Evolutionary conservation across 2,113 vertebrate species (phyloP), one percentile per base, ranked within the genome.

Genomic region (Chinchilla lanigera): DNA sequence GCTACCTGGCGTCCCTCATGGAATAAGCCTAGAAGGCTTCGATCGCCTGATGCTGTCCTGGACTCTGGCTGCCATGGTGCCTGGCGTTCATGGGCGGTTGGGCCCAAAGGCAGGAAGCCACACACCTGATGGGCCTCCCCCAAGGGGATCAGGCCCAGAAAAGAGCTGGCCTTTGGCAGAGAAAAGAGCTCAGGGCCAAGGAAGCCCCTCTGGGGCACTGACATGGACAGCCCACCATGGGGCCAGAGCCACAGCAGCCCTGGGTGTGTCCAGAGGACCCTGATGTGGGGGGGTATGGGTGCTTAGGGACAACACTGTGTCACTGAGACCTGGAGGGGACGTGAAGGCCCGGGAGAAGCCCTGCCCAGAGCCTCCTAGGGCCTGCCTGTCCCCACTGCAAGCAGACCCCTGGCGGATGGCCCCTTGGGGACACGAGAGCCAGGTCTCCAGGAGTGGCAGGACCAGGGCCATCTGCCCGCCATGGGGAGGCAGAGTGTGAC

Each of bases 181-280:
- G 52, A 35, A 71, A 61, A 65, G 65, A 24, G 20, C 50, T 41
- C 14, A 9, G 86, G 17, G 61, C 52, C 33, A 13, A 93, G 52
- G 81, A 77, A 47, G 89, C 30, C 41, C 11, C 60, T 38, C 3
- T 2, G 3, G 67, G 61, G 19, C 30, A 24, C 19, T 4, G 4
- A 30, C 2, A 3, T 19, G 3, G 33, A 30, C 10, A 13, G 4
- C 16, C 22, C 35, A n/a, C 4, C 0, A 22, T 6, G 20, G 33
- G 19, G 81, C 22, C 3, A 0, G 81, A 41, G 38, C 7, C 35
- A 6, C 28, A 10, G 28, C 44, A 86, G 61, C 11, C 4, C 17
- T 13, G 44, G 22, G n/a, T 35, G 19, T 54, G 80, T 71, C 12
- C 13, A 30, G 65, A 47, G n/a, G 4, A 13, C 41, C 22, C 81